phyloP scores from a whole-genome alignment of 2,797 vertebrate species.

The Esox lucius region DNA sequence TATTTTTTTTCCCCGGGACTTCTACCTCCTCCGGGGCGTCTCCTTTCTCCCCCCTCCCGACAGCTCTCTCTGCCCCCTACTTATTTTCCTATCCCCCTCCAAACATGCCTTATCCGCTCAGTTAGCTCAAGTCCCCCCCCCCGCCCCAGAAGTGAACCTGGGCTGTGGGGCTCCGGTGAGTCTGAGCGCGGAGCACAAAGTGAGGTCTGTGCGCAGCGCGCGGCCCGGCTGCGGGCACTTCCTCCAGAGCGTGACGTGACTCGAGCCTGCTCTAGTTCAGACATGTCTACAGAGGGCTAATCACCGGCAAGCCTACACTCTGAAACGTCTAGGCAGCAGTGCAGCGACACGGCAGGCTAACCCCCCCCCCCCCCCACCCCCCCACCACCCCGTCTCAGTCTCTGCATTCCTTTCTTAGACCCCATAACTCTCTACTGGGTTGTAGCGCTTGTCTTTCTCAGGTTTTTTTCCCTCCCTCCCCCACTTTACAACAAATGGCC shows the following conservation, averaged over 20 bases:
- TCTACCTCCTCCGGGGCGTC: not conserved
- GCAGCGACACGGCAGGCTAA: constrained; percentile 25
- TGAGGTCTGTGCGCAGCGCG: constrained; percentile 21
- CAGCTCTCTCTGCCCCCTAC: not conserved
- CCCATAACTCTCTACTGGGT: constrained; percentile 34
- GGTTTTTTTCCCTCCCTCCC: not conserved
- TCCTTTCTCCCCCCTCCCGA: not conserved
- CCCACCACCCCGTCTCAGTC: constrained; percentile 2
- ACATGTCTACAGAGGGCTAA: constrained; percentile 43
- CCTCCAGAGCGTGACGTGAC: constrained; percentile 27
- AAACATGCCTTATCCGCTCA: not conserved
- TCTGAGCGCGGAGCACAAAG: constrained; percentile 19
- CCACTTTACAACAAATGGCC: constrained; percentile 7
- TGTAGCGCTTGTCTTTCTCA: not conserved
- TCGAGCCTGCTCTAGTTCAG: constrained; percentile 46
- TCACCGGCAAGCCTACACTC: constrained; percentile 37
- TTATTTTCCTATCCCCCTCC: not conserved
- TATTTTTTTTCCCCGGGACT: not conserved
- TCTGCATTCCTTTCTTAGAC: constrained; percentile 39
- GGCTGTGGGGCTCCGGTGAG: not conserved
- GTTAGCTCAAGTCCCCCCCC: not conserved
- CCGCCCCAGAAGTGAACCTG: not conserved
- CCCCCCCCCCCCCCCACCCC: not conserved
- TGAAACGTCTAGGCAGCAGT: constrained; percentile 12
- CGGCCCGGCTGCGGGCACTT: constrained; percentile 41